Conservation (phyloP, 1,140 invertebrate genomes). For the fruit fly (Drosophila melanogaster) region Release_6_plus_ISO1_MT NT_033777.3:26103001-26103500, state of each 20-base stretch:
- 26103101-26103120: constrained; percentile 65
- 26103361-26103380: not conserved
- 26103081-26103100: constrained; percentile 27
- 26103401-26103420: too few species aligned
- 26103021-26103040: constrained; percentile 63
- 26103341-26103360: not conserved
- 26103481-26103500: too few species aligned
- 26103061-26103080: constrained; percentile 3
- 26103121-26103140: constrained; percentile 57
- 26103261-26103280: constrained; percentile 13
- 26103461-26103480: too few species aligned
- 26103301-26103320: constrained; percentile 14
- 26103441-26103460: too few species aligned
- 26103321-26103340: too few species aligned
- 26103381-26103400: too few species aligned
- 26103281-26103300: constrained; percentile 16
- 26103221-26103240: constrained; percentile 75
- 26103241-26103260: constrained; percentile 53
- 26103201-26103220: constrained; percentile 62
- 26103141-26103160: constrained; percentile 7
- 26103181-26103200: constrained; percentile 20
- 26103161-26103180: constrained; percentile 13
- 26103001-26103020: constrained; percentile 83
- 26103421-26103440: too few species aligned
- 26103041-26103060: constrained; percentile 6